Evolutionary conservation across 2,797 vertebrate species (phyloP), one percentile per base, ranked within the genome.

Genomic region (Protonibea diacanthus): DNA sequence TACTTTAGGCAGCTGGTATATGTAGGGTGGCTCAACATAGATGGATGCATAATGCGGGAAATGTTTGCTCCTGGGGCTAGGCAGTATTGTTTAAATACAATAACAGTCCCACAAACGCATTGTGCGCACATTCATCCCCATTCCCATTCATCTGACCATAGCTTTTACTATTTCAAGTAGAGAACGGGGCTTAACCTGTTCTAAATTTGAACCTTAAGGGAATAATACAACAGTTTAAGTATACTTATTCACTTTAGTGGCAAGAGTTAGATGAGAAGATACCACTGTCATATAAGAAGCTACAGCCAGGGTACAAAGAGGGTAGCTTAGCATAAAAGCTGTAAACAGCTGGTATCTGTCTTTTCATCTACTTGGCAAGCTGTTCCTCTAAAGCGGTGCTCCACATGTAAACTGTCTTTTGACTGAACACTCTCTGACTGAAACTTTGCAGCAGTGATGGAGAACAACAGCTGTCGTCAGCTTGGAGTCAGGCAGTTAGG

Each of bases 31-130:
- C 44, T 70, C 21, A 15, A 11, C 44, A n/a, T 42, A 15, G 9
- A 63, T 72, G 58, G 60, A 74, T 51, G 11, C 6, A 49, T 70
- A 42, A 80, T 33, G 21, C 56, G 48, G 82, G 58, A 78, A 85
- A 38, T 55, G 40, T 75, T 71, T 70, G n/a, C 67, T 74, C 29
- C 55, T 49, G 23, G 65, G 60, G 12, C 18, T 55, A 13, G 9
- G 20, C 1, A 9, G 66, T 58, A 71, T 70, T 81, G 55, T 78
- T 82, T 68, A n/a, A 80, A 81, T 53, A 55, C 56, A 81, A 67
- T 71, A 66, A 76, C 44, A 66, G 47, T n/a, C 13, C 6, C 17
- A 44, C 11, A 44, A 61, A 57, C 53, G 78, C 71, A 74, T 49
- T 59, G 42, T 21, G 5, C 23, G 14, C 18, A 4, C 55, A 45